Base-by-base conservation (phyloP, 2,888 invertebrate genomes). In the Heliconius cydno region DNA sequence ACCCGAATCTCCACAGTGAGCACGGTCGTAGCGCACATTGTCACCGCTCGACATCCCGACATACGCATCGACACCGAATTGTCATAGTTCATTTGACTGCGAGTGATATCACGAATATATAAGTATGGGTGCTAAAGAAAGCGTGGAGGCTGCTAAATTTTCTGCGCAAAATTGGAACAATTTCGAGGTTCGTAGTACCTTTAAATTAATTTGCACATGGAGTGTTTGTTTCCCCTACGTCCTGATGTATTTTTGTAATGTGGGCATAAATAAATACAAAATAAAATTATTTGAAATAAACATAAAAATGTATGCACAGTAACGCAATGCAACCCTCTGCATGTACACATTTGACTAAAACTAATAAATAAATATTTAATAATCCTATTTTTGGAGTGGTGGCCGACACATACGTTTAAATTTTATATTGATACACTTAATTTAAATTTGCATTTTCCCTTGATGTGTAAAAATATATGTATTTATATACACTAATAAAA, bases 121-220 rank as follows among this genome's bases (percentile, higher is more conserved):
- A 94, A 95, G 95, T 92, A 97, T 97, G 97, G 97, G 97, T 95
- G 97, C 97, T 93, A 97, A 97, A 96, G 97, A 97, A 93, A 97
- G 97, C 96, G 97, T 97, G 92, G 97, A 97, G 93, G 97, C 97
- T 90, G 97, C 96, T 92, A 97, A 97, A 96, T 96, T 97, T 95
- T 97, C 97, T 95, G 96, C 97, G 95, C 97, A 97, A 96, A 97
- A 96, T 95, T 97, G 97, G 97, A 97, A 96, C 95, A 97, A 97
- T 95, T 95, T 97, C 90, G 97, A 97, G 97, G 97, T 97, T 96
- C 95, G 96, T 95, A 95, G 92, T 88, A 92, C 90, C 91, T 91
- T 92, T 91, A 90, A 91, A 91, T 91, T 94, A 91, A 91, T 93
- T 92, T 95, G 94, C 94, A 94, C 94, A 91, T 94, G 94, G 92